These are phyloP conservation scores for Trichomycterus rosablanca DNA, from an alignment of 2,113 vertebrate species.

Conservation along the genomic window DNA sequence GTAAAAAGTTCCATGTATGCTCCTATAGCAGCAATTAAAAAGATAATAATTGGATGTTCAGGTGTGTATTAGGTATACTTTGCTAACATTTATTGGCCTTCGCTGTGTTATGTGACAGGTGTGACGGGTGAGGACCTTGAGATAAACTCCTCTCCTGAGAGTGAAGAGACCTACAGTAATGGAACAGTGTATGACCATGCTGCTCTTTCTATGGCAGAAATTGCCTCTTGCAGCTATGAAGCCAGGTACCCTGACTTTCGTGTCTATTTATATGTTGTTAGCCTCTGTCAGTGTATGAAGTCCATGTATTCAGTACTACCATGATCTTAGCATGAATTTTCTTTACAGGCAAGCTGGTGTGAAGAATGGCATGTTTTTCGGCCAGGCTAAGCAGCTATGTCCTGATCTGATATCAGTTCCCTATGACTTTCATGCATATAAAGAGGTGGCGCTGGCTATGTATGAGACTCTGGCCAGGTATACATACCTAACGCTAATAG, in stretches of 20 bases:
- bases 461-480: slow-evolving; percentile 94
- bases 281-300: too few relatives aligned
- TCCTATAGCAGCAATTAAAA: too few relatives aligned
- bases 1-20: too few relatives aligned
- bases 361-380: slow-evolving; percentile 97
- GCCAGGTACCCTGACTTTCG: slow-evolving; percentile 73
- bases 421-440: slow-evolving; percentile 92
- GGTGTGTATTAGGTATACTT: too few relatives aligned
- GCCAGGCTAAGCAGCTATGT: slow-evolving; percentile 89
- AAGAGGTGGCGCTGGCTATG: slow-evolving; percentile 84
- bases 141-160: slow-evolving; percentile 68
- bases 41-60: too few relatives aligned
- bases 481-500: not conserved
- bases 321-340: not conserved
- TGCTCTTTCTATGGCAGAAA: slow-evolving; percentile 90
- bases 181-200: slow-evolving; percentile 64
- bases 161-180: slow-evolving; percentile 62
- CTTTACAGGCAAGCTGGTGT: slow-evolving; percentile 81
- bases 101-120: too few relatives aligned
- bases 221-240: slow-evolving; percentile 97
- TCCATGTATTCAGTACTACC: too few relatives aligned
- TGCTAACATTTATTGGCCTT: too few relatives aligned
- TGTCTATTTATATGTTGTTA: too few relatives aligned
- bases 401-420: slow-evolving; percentile 84
- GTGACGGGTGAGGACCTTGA: slow-evolving; percentile 59